A percentile compares a stretch with the other conserved stretches of the same genome.
phyloP scores from a whole-genome alignment of 2,797 vertebrate species.

The Babyrousa celebensis region DNA sequence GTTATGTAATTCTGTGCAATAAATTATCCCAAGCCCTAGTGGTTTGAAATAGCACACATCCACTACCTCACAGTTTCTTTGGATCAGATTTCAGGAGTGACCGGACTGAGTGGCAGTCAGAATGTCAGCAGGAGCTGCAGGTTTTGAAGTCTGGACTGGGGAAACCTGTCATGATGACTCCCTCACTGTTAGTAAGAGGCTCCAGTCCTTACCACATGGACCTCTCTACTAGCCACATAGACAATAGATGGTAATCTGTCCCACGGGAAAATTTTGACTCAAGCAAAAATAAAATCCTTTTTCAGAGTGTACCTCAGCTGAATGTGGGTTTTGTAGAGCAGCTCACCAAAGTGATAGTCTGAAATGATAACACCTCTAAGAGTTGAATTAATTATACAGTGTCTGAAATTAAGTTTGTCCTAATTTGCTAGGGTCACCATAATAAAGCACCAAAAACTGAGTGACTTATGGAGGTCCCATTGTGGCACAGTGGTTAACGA shows the following conservation, averaged over 20 bases:
- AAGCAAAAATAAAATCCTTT: constrained; percentile 45
- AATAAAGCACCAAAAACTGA: background rate
- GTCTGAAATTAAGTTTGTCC: constrained; percentile 27
- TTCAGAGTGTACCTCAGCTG: background rate
- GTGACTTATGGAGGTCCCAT: background rate
- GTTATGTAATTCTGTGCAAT: constrained; percentile 4
- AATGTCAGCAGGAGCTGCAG: too few relatives aligned
- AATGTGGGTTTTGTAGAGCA: constrained; percentile 18
- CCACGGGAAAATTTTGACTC: background rate
- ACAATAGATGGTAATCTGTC: background rate
- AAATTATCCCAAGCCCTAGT: background rate
- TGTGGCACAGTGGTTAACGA: too few relatives aligned
- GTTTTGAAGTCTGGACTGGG: background rate
- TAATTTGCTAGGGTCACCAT: constrained; percentile 3
- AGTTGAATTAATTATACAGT: background rate
- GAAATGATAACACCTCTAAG: background rate
- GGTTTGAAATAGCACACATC: background rate
- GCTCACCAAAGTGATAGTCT: background rate
- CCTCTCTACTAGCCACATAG: background rate
- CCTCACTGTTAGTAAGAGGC: background rate
- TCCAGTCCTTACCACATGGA: background rate
- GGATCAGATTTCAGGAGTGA: background rate
- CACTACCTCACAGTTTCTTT: background rate
- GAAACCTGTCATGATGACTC: background rate
- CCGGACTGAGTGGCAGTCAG: background rate